Evolutionary conservation across 2,113 vertebrate genomes (phyloP).

Genomic region (Callospermophilus lateralis): DNA sequence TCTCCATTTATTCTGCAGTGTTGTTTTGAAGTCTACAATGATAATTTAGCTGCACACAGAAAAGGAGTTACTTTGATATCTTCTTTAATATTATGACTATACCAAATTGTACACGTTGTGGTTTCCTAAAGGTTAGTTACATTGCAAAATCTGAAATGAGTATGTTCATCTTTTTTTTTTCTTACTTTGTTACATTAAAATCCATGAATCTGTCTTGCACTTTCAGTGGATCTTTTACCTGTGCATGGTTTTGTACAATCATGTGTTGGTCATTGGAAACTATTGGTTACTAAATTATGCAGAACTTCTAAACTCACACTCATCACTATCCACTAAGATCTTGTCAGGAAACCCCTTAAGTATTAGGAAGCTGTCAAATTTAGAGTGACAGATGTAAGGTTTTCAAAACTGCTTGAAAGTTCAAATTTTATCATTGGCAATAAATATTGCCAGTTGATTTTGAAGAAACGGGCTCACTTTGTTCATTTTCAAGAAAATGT

Average conservation of each 20-base stretch:
- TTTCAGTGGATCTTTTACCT: not conserved
- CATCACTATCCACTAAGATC: not conserved
- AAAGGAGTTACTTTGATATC: slow-evolving; percentile 1
- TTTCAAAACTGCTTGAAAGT: slow-evolving; percentile 28
- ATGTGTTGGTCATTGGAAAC: not conserved
- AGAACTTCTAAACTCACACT: not conserved
- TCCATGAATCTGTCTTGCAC: not conserved
- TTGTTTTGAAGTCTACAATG: slow-evolving; percentile 55
- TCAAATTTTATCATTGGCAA: slow-evolving; percentile 23
- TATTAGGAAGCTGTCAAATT: not conserved
- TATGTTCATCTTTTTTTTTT: not conserved
- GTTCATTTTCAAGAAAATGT: slow-evolving; percentile 59
- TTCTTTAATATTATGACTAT: not conserved
- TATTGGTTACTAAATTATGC: not conserved
- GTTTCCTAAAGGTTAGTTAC: slow-evolving; percentile 40
- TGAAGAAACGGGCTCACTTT: slow-evolving; percentile 50
- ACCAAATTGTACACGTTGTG: not conserved
- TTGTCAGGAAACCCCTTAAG: not conserved
- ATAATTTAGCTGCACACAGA: not conserved
- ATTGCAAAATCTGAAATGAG: not conserved
- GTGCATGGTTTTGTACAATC: not conserved
- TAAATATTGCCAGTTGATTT: slow-evolving; percentile 47
- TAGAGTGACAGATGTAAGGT: not conserved
- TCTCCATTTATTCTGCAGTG: not conserved
- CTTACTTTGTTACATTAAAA: not conserved